A percentile compares a stretch with the other conserved stretches of the same genome.
Conservation (phyloP, 2,888 invertebrate genomes). For the Copidosoma aretas region DNA sequence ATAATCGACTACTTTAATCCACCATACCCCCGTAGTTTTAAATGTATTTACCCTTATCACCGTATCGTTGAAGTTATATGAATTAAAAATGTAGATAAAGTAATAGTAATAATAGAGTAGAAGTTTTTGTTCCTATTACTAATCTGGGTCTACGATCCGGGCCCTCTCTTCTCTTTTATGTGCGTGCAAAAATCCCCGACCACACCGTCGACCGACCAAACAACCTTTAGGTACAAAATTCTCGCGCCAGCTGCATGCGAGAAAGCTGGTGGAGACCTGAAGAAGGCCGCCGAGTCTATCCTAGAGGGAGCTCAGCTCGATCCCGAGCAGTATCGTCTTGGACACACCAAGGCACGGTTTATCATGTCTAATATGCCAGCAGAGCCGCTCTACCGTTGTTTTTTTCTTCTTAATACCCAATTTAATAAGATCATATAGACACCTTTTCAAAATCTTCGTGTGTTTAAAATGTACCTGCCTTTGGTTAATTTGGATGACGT, state of each 20-base stretch:
- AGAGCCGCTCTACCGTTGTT: constrained; percentile 28
- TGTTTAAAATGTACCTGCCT: too few species aligned
- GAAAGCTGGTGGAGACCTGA: constrained; percentile 74
- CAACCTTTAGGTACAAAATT: constrained; percentile 90
- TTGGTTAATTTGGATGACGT: not conserved
- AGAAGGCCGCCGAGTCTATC: constrained; percentile 83
- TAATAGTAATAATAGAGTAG: constrained; percentile 1
- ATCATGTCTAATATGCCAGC: constrained; percentile 39
- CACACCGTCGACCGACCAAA: constrained; percentile 2
- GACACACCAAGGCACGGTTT: constrained; percentile 96
- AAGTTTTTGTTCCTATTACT: constrained; percentile 19
- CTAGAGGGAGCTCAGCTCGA: constrained; percentile 85
- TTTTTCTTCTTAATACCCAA: not conserved
- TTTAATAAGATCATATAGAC: not conserved
- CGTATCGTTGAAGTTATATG: constrained; percentile 15
- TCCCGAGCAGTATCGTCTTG: constrained; percentile 92
- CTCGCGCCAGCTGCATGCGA: constrained; percentile 89
- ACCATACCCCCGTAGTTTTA: not conserved
- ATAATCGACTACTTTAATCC: not conserved
- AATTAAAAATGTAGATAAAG: not conserved
- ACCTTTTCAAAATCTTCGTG: not conserved
- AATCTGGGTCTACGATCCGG: constrained; percentile 29
- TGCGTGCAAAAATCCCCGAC: constrained; percentile 28
- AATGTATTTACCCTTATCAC: not conserved
- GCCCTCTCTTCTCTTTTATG: constrained; percentile 31